Conservation (phyloP, 2,888 invertebrate genomes). For the Zygogramma bicolorata region DNA sequence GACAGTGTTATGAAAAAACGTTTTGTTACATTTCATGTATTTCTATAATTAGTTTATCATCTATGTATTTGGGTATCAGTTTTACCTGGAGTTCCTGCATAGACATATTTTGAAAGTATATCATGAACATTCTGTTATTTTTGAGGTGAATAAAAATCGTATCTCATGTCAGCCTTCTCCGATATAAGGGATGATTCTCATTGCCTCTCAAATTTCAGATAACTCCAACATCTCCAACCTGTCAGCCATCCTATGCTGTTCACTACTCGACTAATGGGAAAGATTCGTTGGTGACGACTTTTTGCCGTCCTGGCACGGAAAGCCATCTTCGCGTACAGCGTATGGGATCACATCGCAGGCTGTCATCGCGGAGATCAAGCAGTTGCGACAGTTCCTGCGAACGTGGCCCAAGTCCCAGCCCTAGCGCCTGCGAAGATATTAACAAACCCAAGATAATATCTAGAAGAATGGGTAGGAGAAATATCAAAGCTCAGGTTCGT, state of each 20-base stretch:
- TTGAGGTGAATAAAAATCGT: too few species aligned
- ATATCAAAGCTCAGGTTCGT: constrained; percentile 83
- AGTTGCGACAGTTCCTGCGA: constrained; percentile 67
- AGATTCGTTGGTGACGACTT: constrained; percentile 68
- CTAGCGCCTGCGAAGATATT: constrained; percentile 63
- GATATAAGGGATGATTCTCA: neutral
- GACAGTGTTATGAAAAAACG: too few species aligned
- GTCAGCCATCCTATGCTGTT: constrained; percentile 72
- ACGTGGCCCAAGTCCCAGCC: constrained; percentile 67
- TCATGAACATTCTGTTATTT: too few species aligned
- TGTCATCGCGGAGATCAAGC: constrained; percentile 67
- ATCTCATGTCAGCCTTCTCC: too few species aligned
- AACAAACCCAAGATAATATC: constrained; percentile 67
- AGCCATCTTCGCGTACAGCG: constrained; percentile 72
- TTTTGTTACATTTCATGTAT: too few species aligned
- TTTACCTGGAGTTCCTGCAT: too few species aligned
- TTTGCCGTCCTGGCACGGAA: constrained; percentile 66
- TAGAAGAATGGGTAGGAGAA: constrained; percentile 85
- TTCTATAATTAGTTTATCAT: too few species aligned
- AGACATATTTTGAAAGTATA: too few species aligned
- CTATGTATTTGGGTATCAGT: too few species aligned
- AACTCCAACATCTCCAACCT: constrained; percentile 64
- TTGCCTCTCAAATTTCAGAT: constrained; percentile 45
- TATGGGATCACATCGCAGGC: constrained; percentile 52
- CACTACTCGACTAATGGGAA: constrained; percentile 78